Conservation (phyloP, 2,797 vertebrate genomes). For the Tarsius wallacei region DNA sequence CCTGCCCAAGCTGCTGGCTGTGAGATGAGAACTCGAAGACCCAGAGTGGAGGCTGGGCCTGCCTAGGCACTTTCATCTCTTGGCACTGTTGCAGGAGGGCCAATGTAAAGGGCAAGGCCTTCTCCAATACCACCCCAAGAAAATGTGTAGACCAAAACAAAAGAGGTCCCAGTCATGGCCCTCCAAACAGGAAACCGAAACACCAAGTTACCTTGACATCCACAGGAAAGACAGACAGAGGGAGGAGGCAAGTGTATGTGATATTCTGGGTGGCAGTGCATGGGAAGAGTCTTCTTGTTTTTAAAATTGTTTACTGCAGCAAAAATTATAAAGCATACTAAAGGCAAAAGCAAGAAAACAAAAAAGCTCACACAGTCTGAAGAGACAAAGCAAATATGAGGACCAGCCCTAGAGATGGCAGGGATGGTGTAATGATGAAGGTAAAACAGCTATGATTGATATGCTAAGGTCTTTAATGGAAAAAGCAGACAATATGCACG, state of each 20-base stretch:
- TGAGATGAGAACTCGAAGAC: background rate
- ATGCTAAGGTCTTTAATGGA: background rate
- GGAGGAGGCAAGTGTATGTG: background rate
- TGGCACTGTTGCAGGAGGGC: background rate
- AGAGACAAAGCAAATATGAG: constrained; percentile 26
- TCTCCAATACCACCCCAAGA: background rate
- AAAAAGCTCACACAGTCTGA: background rate
- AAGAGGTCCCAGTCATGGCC: background rate
- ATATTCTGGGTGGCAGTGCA: background rate
- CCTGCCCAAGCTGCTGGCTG: background rate
- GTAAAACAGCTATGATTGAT: background rate
- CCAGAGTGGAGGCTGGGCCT: background rate
- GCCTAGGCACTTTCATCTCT: background rate
- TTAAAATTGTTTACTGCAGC: background rate
- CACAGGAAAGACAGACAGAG: background rate
- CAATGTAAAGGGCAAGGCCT: background rate
- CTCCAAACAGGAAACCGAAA: background rate
- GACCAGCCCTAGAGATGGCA: background rate
- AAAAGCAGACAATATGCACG: background rate
- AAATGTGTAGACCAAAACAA: background rate
- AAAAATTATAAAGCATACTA: background rate
- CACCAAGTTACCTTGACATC: background rate
- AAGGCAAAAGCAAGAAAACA: background rate
- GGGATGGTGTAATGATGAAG: background rate
- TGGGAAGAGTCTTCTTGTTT: background rate